These are phyloP conservation scores for Ctenoplectra terminalis DNA, from an alignment of 1,140 invertebrate species.

Conservation along the genomic window DNA sequence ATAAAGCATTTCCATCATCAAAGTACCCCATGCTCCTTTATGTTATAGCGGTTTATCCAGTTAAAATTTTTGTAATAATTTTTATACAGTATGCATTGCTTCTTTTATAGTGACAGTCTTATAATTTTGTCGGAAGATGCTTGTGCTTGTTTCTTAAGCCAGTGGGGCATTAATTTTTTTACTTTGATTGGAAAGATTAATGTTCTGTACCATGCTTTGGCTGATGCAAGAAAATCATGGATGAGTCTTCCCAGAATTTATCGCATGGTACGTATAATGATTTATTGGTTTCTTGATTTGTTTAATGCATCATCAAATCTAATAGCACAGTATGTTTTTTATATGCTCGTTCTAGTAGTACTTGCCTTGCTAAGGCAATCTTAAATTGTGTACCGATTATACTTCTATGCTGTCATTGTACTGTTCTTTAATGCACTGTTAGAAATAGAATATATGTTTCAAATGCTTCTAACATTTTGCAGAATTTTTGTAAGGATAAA, in stretches of 20 bases:
- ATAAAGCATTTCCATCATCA: constrained; percentile 59
- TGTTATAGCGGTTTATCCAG: constrained; percentile 55
- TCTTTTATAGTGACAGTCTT: constrained; percentile 65
- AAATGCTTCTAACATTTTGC: constrained; percentile 26
- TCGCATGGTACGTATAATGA: constrained; percentile 78
- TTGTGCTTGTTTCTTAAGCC: constrained; percentile 71
- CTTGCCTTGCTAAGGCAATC: constrained; percentile 1
- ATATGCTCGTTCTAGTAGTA: constrained; percentile 38
- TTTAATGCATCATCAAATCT: constrained; percentile 52
- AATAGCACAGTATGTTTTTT: constrained; percentile 42
- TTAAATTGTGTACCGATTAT: constrained; percentile 4
- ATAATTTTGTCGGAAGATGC: constrained; percentile 68
- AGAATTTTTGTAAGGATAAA: constrained; percentile 6
- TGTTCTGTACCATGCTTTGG: constrained; percentile 77
- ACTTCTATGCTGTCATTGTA: constrained; percentile 21
- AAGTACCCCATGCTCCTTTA: constrained; percentile 50
- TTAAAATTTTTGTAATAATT: constrained; percentile 56
- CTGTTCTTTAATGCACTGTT: constrained; percentile 19
- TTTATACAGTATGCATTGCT: constrained; percentile 66
- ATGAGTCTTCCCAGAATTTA: constrained; percentile 69
- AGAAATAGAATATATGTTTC: constrained; percentile 14
- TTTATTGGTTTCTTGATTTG: constrained; percentile 69
- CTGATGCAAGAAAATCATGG: constrained; percentile 76
- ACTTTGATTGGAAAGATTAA: constrained; percentile 75
- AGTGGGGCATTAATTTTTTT: constrained; percentile 67